A percentile compares a stretch with the other conserved stretches of the same genome.
These are phyloP conservation scores for Myathropa florea DNA, from an alignment of 2,888 invertebrate species.

Conservation along the genomic window DNA sequence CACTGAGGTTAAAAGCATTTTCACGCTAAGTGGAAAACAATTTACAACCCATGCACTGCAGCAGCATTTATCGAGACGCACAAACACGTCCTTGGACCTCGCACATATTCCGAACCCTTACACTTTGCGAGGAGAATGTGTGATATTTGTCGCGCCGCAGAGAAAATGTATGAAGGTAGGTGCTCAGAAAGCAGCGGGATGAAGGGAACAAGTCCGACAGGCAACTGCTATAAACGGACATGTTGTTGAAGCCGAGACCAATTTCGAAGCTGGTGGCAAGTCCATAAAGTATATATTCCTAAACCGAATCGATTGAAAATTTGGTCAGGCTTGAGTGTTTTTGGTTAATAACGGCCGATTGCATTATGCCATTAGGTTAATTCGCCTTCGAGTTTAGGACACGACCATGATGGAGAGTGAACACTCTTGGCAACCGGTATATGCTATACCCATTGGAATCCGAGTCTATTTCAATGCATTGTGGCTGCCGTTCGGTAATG, in stretches of 20 bases:
- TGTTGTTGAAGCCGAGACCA: slow-evolving; percentile 58
- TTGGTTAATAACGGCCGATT: slow-evolving; percentile 73
- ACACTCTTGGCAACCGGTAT: not conserved
- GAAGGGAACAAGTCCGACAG: not conserved
- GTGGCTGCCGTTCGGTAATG: slow-evolving; percentile 54
- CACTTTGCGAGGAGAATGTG: slow-evolving; percentile 29
- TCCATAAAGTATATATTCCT: slow-evolving; percentile 66
- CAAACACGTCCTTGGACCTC: slow-evolving; percentile 52
- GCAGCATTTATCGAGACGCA: slow-evolving; percentile 55
- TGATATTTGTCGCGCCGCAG: slow-evolving; percentile 65
- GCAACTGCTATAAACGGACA: slow-evolving; percentile 26
- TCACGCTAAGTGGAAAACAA: slow-evolving; percentile 74
- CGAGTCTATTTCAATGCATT: slow-evolving; percentile 54
- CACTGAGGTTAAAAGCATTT: slow-evolving; percentile 73
- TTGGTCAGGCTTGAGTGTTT: slow-evolving; percentile 74
- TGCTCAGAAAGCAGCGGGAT: slow-evolving; percentile 12
- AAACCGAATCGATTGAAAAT: slow-evolving; percentile 73
- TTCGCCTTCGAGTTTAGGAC: slow-evolving; percentile 61
- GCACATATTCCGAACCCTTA: slow-evolving; percentile 18
- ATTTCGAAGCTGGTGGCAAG: slow-evolving; percentile 30
- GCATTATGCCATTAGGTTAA: slow-evolving; percentile 72
- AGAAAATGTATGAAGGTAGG: slow-evolving; percentile 21
- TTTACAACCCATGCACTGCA: slow-evolving; percentile 70
- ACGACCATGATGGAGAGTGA: not conserved
- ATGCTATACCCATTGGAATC: slow-evolving; percentile 7